These are phyloP conservation scores for Mactra quadrangularis DNA, from an alignment of 1,140 invertebrate species.

Conservation along the genomic window DNA sequence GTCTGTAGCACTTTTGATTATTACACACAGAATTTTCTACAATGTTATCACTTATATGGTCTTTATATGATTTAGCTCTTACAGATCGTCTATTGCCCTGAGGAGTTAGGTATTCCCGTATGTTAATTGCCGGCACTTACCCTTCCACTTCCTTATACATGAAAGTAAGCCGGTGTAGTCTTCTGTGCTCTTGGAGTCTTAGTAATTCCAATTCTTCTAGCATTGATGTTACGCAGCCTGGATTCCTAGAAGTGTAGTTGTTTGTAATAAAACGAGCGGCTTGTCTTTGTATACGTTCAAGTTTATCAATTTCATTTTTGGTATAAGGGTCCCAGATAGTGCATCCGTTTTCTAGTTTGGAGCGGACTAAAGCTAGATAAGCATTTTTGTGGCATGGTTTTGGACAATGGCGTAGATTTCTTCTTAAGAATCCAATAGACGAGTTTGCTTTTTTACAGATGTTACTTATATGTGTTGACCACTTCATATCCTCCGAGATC, in stretches of 20 bases:
- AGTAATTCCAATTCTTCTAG: too few species aligned
- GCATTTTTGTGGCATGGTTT: slow-evolving; percentile 2
- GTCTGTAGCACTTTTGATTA: neutral
- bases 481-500: neutral
- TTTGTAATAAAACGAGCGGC: too few species aligned
- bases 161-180: too few species aligned
- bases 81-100: neutral
- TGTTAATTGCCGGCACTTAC: slow-evolving; percentile 16
- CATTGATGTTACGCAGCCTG: too few species aligned
- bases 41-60: slow-evolving; percentile 13
- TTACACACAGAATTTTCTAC: neutral
- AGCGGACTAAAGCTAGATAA: neutral
- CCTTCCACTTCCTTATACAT: slow-evolving; percentile 40
- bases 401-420: slow-evolving; percentile 15
- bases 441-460: too few species aligned
- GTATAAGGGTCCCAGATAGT: neutral
- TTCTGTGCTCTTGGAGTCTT: too few species aligned
- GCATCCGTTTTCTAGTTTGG: neutral
- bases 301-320: too few species aligned
- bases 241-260: too few species aligned
- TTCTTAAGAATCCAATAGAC: too few species aligned
- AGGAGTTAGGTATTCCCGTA: neutral
- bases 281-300: slow-evolving; percentile 1
- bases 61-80: neutral
- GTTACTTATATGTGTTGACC: too few species aligned